Base-by-base conservation (phyloP, 2,113 vertebrate genomes). In the Scartelaos histophorus region DNA sequence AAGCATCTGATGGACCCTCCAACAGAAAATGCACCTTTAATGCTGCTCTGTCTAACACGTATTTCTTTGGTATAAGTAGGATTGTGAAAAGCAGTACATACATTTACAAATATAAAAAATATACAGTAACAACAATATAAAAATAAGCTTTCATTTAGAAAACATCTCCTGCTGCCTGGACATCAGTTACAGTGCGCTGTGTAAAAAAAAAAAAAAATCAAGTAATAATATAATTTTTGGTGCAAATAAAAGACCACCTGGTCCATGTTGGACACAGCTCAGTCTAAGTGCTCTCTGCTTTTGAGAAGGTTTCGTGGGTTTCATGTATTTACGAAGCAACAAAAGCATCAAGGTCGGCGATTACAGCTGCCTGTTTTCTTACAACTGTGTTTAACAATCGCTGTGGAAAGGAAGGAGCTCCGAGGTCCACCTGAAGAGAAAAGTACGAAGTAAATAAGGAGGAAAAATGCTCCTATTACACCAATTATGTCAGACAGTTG, bases 351-450 rank as follows among this genome's bases (percentile, higher is more conserved):
- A 99, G 94, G 16, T 82, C 93, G 25, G 96, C 94, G 3, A 99
- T 95, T 74, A 96, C 91, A 46, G 96, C 86, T 0, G 96, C 95
- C 79, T 98, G 97, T 61, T 81, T 89, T 72, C 94, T 95, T 3
- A 89, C 93, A 1, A 96, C 86, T 15, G 91, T 78, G 1, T 88
- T 93, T 75, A 96, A 75, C 57, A 97, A 89, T 72, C 90, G 87
- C 4, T 92, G 49, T 0, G 95, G 94, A 16, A 98, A 89, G 0
- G 94, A 96, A 0, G 97, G 96, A 15, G 94, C 92, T 46, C 96
- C 96, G 0, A 99, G 89, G 67, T 99, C 97, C 77, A 98, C 95
- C 98, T 99, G 89, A 24, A 75, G 5, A 34, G 57, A 24, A 47
- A 43, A 53, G 22, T 21, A 51, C 24, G 38, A 21, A 12, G 7